phyloP scores from a whole-genome alignment of 2,113 vertebrate genomes.

The Dolichallabes microphthalmus region DNA sequence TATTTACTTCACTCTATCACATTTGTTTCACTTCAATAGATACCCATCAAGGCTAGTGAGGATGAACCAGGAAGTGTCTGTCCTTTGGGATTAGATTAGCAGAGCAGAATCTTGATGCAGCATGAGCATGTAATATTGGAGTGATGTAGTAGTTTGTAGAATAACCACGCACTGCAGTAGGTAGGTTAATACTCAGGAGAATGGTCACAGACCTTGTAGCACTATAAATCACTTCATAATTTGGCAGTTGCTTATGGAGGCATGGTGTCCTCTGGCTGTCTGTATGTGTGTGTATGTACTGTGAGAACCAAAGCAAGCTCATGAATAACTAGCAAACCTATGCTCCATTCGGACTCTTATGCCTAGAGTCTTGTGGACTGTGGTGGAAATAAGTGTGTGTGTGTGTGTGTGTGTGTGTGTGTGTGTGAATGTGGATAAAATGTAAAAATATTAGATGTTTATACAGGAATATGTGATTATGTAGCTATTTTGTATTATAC shows the following conservation, averaged over 20 bases:
- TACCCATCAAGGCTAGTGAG: neutral
- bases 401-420: neutral
- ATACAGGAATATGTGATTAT: neutral
- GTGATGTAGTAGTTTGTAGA: slow-evolving; percentile 27
- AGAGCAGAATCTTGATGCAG: neutral
- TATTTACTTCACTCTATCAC: neutral
- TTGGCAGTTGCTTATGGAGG: slow-evolving; percentile 21
- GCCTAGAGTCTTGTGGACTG: slow-evolving; percentile 9
- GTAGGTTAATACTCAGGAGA: slow-evolving; percentile 7
- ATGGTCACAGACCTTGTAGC: neutral
- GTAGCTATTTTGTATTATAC: neutral
- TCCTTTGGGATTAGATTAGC: slow-evolving; percentile 5
- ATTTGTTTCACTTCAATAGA: neutral
- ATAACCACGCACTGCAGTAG: neutral
- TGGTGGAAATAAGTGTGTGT: neutral
- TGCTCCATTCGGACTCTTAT: neutral
- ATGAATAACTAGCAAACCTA: slow-evolving; percentile 16
- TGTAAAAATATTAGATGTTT: neutral
- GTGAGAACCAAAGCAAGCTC: slow-evolving; percentile 6
- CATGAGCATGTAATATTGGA: neutral
- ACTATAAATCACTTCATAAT: slow-evolving; percentile 35
- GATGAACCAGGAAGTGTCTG: neutral
- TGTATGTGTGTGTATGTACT: neutral
- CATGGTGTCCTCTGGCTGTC: neutral
- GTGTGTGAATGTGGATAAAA: neutral